Conservation (phyloP, 2,797 vertebrate species). For the Labroides dimidiatus region DNA sequence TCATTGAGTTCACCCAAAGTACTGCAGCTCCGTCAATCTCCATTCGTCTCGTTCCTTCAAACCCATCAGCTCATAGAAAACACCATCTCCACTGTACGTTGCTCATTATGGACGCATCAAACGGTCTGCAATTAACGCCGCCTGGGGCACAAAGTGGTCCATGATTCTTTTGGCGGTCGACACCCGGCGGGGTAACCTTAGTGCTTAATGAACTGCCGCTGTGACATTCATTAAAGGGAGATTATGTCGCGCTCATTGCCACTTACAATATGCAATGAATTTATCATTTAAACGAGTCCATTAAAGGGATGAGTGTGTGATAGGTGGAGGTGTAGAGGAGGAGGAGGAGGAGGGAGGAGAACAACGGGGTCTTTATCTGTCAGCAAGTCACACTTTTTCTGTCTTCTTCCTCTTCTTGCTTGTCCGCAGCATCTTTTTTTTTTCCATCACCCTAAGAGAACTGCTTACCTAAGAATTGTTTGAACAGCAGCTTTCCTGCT, state of each 20-base stretch:
- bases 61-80: neutral
- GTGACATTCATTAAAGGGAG: conserved; percentile 80
- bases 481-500: too few species aligned
- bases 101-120: conserved; percentile 67
- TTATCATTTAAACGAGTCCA: conserved; percentile 75
- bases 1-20: conserved; percentile 15
- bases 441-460: too few species aligned
- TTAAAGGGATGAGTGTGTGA: conserved; percentile 64
- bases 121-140: conserved; percentile 58
- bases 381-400: neutral
- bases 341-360: neutral
- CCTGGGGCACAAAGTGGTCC: conserved; percentile 54
- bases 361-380: too few species aligned
- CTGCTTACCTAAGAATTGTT: too few species aligned
- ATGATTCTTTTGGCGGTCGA: conserved; percentile 46
- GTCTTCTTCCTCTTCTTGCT: neutral
- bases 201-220: conserved; percentile 78
- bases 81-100: neutral
- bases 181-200: conserved; percentile 61
- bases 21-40: neutral
- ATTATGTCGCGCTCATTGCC: conserved; percentile 75
- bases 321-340: conserved; percentile 16
- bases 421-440: too few species aligned
- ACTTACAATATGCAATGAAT: conserved; percentile 72
- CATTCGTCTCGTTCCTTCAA: conserved; percentile 12